These are phyloP conservation scores for Toxotes chatareus DNA, from an alignment of 2,113 vertebrate genomes.

Conservation along the genomic window DNA sequence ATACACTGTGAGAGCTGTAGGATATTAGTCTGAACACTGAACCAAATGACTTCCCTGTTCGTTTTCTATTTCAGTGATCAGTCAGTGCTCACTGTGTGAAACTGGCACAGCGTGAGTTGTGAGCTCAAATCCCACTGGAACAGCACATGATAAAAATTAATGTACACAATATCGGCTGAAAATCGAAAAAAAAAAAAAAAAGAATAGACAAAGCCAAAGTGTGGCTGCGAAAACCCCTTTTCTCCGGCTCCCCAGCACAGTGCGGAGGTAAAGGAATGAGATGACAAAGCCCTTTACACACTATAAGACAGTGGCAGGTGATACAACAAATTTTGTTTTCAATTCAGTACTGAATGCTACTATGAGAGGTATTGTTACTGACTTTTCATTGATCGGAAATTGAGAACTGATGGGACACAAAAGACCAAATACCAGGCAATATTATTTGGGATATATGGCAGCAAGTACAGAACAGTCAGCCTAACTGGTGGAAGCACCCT, in stretches of 20 bases:
- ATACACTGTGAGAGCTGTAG: slow-evolving; percentile 9
- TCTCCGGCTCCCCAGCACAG: not conserved
- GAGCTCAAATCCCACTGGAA: not conserved
- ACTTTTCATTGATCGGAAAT: no score
- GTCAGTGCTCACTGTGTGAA: not conserved
- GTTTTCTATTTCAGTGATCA: slow-evolving; percentile 6
- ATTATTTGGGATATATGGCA: no score
- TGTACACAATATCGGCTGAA: not conserved
- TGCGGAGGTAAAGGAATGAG: not conserved
- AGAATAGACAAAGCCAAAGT: not conserved
- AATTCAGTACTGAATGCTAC: no score
- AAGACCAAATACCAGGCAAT: no score
- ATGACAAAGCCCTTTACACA: not conserved
- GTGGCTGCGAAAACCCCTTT: not conserved
- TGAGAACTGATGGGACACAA: no score
- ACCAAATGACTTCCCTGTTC: slow-evolving; percentile 12
- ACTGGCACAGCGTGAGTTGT: not conserved
- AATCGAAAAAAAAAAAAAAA: not conserved
- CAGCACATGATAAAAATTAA: not conserved
- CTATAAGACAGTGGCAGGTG: no score
- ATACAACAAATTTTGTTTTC: no score
- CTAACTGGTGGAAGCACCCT: no score
- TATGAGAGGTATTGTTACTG: no score
- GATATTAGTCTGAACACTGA: not conserved
- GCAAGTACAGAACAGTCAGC: no score